Base-by-base conservation (phyloP, 1,140 invertebrate genomes). In the Pseudomyrmex cubaensis region DNA sequence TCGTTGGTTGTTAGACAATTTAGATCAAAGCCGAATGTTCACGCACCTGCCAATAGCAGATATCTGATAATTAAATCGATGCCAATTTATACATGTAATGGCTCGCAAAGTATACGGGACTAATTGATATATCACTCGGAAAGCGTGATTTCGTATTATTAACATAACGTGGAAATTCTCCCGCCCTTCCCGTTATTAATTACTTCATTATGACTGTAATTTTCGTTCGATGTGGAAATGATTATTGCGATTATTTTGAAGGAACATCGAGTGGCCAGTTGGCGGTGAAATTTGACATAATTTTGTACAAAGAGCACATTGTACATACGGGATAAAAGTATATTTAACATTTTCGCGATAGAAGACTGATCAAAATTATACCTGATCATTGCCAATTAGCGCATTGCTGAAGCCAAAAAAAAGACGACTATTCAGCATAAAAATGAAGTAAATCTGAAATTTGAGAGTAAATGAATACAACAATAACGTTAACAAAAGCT, bases 41-140 rank as follows among this genome's bases (percentile, higher is more conserved):
- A 20, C 15, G 66, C 76, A 20, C 61, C 20, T 70, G 66, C 20
- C 66, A 72, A 80, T 72, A 72, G 54, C 76, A 80, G 66, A 20
- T 13, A 25, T n/a, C 8, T 70, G 76, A 80, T 80, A 80, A 80
- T 80, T 80, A 80, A 80, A 80, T 80, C 12, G 76, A 54, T 50
- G 54, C 12, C 66, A 80, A 80, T 80, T 80, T 80, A 80, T 80
- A 80, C 57, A 70, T 59, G 20, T 78, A 78, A 78, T 56, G 44
- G n/a, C 12, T 35, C 54, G 15, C 66, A 48, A 13, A 48, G n/a
- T 44, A 52, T 13, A 2, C 76, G 35, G 44, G 17, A 50, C 12
- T 72, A 61, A 72, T 80, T 70, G 46, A 80, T 46, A 17, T 50
- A 80, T 70, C 44, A 20, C n/a, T 70, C 54, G 66, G 35, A 72